Conservation (phyloP, 2,113 vertebrate genomes). For the Rhodinocichla rosea region DNA sequence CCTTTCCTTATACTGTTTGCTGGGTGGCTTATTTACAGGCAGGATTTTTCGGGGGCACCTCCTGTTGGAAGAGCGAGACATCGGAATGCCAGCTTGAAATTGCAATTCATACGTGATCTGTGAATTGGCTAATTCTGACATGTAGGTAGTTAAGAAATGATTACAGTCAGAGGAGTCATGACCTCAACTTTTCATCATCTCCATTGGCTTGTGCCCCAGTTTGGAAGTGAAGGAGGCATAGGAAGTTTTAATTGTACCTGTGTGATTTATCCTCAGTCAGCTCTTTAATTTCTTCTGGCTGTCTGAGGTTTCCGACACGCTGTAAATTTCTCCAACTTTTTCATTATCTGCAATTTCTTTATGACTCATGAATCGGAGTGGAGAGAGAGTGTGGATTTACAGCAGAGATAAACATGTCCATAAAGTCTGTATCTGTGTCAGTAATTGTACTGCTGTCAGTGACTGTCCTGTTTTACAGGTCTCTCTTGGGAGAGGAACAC, state of each 20-base stretch:
- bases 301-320: slow-evolving; percentile 87
- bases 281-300: slow-evolving; percentile 87
- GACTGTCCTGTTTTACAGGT: slow-evolving; percentile 84
- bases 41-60: slow-evolving; percentile 28
- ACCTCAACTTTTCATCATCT: slow-evolving; percentile 80
- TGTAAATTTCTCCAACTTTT: slow-evolving; percentile 99
- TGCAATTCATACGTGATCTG: slow-evolving; percentile 28
- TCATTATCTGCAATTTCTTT: slow-evolving; percentile 97
- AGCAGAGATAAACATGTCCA: slow-evolving; percentile 89
- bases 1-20: slow-evolving; percentile 35
- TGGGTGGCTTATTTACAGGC: slow-evolving; percentile 60
- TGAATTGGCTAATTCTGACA: slow-evolving; percentile 78
- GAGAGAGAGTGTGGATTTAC: slow-evolving; percentile 92
- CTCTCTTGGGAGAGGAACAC: slow-evolving; percentile 77
- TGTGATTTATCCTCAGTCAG: slow-evolving; percentile 83
- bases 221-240: slow-evolving; percentile 77
- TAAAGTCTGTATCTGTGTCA: slow-evolving; percentile 86
- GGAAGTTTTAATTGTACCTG: slow-evolving; percentile 83
- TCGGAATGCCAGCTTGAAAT: slow-evolving; percentile 40
- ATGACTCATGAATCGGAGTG: slow-evolving; percentile 88
- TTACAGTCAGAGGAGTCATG: slow-evolving; percentile 71
- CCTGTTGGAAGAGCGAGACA: neutral
- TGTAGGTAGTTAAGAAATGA: slow-evolving; percentile 75
- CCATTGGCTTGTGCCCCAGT: slow-evolving; percentile 74
- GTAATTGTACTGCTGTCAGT: slow-evolving; percentile 85